phyloP scores from a whole-genome alignment of 1,140 invertebrate species.

The Scaptomyza hsui region DNA sequence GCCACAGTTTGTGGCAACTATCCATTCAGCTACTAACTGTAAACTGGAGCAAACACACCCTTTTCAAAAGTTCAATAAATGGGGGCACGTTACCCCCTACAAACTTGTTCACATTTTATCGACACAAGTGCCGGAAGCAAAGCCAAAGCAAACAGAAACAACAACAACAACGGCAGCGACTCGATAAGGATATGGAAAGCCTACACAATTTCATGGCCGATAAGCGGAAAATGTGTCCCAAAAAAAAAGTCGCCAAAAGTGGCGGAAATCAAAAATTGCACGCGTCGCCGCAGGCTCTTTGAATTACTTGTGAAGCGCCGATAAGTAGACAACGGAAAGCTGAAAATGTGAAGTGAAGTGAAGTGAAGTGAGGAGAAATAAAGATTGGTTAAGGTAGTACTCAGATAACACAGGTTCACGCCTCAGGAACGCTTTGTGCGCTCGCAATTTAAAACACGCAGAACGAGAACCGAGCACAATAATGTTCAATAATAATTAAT shows the following conservation, averaged over 20 bases:
- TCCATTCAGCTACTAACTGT: background rate
- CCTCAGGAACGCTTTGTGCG: conserved; percentile 8
- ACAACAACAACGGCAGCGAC: conserved; percentile 7
- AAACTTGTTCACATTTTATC: conserved; percentile 52
- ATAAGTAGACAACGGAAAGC: conserved; percentile 51
- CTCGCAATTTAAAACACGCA: conserved; percentile 62
- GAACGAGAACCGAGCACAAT: too few relatives aligned
- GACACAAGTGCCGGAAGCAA: conserved; percentile 42
- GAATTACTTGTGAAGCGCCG: conserved; percentile 59
- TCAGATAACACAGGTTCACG: conserved; percentile 36
- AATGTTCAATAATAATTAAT: conserved; percentile 78
- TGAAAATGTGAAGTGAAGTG: background rate
- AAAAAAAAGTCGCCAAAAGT: conserved; percentile 15
- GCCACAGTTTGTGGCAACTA: background rate
- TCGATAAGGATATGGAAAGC: conserved; percentile 15
- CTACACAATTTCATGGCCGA: conserved; percentile 51
- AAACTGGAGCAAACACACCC: background rate
- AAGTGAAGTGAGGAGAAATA: background rate
- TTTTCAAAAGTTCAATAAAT: conserved; percentile 47
- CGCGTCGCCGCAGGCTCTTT: conserved; percentile 63
- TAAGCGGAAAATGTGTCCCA: conserved; percentile 52
- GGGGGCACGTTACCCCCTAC: conserved; percentile 18
- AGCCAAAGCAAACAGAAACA: conserved; percentile 34
- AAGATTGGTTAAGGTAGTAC: background rate
- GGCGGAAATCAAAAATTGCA: conserved; percentile 57